These are phyloP conservation scores for Boloria selene DNA, from an alignment of 2,888 invertebrate genomes.

Conservation along the genomic window DNA sequence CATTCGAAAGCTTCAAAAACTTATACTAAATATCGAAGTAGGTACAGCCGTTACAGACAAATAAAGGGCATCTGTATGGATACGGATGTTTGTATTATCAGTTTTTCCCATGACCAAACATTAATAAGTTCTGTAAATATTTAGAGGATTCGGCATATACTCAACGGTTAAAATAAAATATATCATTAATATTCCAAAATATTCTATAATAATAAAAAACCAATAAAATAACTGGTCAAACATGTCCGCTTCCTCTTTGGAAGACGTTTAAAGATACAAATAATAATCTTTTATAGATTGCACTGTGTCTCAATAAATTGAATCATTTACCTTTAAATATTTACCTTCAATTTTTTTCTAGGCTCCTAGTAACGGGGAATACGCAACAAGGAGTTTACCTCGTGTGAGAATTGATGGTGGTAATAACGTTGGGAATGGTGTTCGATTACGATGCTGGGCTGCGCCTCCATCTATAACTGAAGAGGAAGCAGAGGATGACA, in stretches of 20 bases:
- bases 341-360: conserved; percentile 45
- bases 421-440: conserved; percentile 83
- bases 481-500: conserved; percentile 84
- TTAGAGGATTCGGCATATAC: too few species aligned
- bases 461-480: conserved; percentile 86
- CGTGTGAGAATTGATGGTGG: conserved; percentile 87
- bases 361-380: conserved; percentile 70
- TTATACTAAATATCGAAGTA: neutral
- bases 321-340: neutral
- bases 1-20: neutral
- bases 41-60: neutral
- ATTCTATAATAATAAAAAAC: too few species aligned
- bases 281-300: too few species aligned
- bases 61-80: conserved; percentile 4
- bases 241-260: too few species aligned
- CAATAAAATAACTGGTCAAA: too few species aligned
- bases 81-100: conserved; percentile 3
- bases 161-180: too few species aligned
- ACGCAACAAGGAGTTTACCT: conserved; percentile 78
- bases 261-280: too few species aligned
- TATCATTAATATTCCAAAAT: too few species aligned
- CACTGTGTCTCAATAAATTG: too few species aligned
- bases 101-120: neutral
- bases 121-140: neutral
- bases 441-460: conserved; percentile 82